These are phyloP conservation scores for Trypoxylus dichotomus DNA, from an alignment of 1,140 invertebrate genomes.

Conservation along the genomic window DNA sequence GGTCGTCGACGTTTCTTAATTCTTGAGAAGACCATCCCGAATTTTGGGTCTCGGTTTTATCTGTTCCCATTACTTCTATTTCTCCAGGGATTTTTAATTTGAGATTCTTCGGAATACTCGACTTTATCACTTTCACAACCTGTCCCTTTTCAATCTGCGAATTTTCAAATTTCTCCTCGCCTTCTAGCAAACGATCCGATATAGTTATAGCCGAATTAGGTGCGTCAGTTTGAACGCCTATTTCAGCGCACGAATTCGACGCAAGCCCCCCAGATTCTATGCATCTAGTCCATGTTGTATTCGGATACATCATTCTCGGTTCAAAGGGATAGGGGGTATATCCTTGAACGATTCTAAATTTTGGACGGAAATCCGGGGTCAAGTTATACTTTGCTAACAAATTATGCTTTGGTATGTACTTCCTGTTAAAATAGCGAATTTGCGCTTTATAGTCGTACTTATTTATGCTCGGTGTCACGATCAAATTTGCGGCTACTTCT, in stretches of 20 bases:
- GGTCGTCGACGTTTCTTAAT: neutral
- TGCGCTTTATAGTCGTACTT: neutral
- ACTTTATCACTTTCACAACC: neutral
- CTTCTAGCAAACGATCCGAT: neutral
- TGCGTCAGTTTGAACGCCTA: neutral
- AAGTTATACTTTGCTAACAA: too few species aligned
- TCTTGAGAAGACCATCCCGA: neutral
- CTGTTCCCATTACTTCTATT: too few species aligned
- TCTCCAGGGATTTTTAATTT: neutral
- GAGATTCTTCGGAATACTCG: neutral
- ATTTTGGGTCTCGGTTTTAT: too few species aligned
- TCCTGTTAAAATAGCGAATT: neutral
- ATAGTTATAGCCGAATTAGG: neutral
- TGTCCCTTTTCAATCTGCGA: neutral
- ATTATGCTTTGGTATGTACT: neutral
- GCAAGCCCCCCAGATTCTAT: too few species aligned
- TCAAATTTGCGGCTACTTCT: neutral
- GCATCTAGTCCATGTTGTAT: neutral
- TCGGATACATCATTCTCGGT: neutral
- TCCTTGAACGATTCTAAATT: constrained; percentile 24
- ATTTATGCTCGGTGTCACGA: neutral
- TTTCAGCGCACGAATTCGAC: neutral
- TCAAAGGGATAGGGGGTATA: constrained; percentile 17
- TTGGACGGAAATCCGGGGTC: neutral
- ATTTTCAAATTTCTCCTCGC: neutral